Evolutionary conservation across 2,888 invertebrate species (phyloP).

Genomic region (Xestia ashworthii): DNA sequence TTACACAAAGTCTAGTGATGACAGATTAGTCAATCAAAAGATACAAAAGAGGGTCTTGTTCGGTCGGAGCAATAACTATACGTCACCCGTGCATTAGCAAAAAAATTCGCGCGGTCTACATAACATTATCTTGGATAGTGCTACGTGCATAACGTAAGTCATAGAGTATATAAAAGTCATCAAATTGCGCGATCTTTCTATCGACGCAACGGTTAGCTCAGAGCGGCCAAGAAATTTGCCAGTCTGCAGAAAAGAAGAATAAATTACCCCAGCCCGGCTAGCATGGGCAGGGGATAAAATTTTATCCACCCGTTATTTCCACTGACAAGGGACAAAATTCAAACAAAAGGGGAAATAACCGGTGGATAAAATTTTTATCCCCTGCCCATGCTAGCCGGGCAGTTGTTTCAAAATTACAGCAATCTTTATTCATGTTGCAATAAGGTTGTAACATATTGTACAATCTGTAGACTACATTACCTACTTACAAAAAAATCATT

Average conservation of each 20-base stretch:
- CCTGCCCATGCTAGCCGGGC: too few species aligned
- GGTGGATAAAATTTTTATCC: too few species aligned
- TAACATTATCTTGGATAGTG: too few species aligned
- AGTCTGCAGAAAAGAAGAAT: constrained; percentile 6
- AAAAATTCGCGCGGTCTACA: not conserved
- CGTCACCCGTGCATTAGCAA: not conserved
- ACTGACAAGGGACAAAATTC: too few species aligned
- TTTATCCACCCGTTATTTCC: too few species aligned
- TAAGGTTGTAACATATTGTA: not conserved
- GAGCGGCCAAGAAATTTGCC: not conserved
- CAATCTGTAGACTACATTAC: not conserved
- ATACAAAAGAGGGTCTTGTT: not conserved
- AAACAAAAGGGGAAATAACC: too few species aligned
- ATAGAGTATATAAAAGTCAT: too few species aligned
- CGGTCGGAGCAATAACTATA: not conserved
- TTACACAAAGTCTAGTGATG: constrained; percentile 6
- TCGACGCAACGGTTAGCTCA: not conserved
- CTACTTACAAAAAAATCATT: too few species aligned
- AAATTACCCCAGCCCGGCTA: not conserved
- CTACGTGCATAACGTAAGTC: not conserved
- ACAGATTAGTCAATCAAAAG: constrained; percentile 10
- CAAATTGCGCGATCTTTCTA: not conserved
- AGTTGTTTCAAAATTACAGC: not conserved
- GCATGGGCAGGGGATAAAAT: too few species aligned
- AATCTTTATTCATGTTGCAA: not conserved